Percentiles rank a stretch among this genome's conserved stretches.
Evolutionary conservation across 2,888 invertebrate genomes (phyloP).

Genomic region (Laspeyria flexula): DNA sequence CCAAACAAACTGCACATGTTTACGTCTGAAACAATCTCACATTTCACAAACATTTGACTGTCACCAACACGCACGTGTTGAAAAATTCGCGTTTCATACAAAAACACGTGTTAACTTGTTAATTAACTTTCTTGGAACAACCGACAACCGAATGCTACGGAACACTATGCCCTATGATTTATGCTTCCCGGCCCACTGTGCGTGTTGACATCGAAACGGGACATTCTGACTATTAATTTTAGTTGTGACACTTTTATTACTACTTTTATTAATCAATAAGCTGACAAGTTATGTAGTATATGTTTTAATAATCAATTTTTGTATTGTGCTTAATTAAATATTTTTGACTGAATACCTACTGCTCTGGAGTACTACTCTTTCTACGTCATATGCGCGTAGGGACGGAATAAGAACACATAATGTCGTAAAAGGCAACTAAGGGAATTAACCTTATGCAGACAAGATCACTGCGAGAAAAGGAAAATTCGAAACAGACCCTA

Average conservation of each 20-base stretch:
- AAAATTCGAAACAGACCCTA: too few relatives aligned
- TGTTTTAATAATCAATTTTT: constrained; percentile 26
- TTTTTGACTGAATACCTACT: background rate
- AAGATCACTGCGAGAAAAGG: too few relatives aligned
- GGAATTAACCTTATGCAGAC: too few relatives aligned
- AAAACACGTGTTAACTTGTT: constrained; percentile 80
- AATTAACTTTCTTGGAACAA: constrained; percentile 76
- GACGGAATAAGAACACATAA: too few relatives aligned
- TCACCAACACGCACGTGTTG: constrained; percentile 28
- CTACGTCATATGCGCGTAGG: too few relatives aligned
- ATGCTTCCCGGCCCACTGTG: constrained; percentile 57
- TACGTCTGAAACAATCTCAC: constrained; percentile 21
- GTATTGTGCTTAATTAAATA: constrained; percentile 19
- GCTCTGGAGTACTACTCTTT: too few relatives aligned
- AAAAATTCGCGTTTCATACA: constrained; percentile 57
- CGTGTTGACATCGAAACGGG: constrained; percentile 53
- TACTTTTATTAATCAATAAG: constrained; percentile 42
- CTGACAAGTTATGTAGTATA: constrained; percentile 29
- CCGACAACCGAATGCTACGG: constrained; percentile 18
- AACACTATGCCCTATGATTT: constrained; percentile 57
- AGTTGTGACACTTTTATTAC: constrained; percentile 43
- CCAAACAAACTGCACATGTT: constrained; percentile 29
- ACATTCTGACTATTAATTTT: constrained; percentile 51
- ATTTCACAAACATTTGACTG: constrained; percentile 28
- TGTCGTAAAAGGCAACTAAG: too few relatives aligned